A percentile compares a stretch with the other conserved stretches of the same genome.
Evolutionary conservation across 2,113 vertebrate species (phyloP).

Genomic region (Nibea coibor): DNA sequence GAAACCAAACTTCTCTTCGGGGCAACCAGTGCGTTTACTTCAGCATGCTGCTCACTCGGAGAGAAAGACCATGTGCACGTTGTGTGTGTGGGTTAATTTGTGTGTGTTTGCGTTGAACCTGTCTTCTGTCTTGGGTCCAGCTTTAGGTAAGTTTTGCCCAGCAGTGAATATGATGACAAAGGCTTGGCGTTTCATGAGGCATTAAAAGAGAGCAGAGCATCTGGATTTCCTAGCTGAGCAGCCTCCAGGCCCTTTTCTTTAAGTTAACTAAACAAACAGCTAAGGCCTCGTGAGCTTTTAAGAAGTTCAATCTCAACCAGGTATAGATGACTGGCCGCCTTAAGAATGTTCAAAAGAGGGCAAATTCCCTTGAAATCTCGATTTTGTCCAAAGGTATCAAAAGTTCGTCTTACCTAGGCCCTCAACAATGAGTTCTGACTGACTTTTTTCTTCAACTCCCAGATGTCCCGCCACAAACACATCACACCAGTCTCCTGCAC

Average conservation of each 20-base stretch:
- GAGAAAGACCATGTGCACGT: constrained; percentile 21
- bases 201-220: constrained; percentile 60
- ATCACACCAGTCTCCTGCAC: not conserved
- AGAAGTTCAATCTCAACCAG: constrained; percentile 34
- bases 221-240: constrained; percentile 65
- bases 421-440: not conserved
- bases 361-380: constrained; percentile 4
- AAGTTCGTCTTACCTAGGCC: not conserved
- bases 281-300: constrained; percentile 54
- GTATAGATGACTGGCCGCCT: constrained; percentile 24
- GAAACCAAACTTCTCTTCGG: constrained; percentile 61
- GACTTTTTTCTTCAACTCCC: constrained; percentile 1
- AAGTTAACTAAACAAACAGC: constrained; percentile 66
- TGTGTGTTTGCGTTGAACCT: constrained; percentile 44
- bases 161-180: constrained; percentile 63
- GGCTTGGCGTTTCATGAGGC: constrained; percentile 63
- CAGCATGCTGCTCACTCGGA: constrained; percentile 26
- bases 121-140: constrained; percentile 47
- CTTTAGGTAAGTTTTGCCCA: constrained; percentile 39
- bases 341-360: constrained; percentile 21
- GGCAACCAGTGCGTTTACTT: constrained; percentile 64
- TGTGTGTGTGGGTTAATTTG: constrained; percentile 15
- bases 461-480: constrained; percentile 9
- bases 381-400: constrained; percentile 19
- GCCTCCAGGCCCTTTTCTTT: constrained; percentile 50